Evolutionary conservation across 2,113 vertebrate genomes (phyloP), one percentile per base, ranked within the genome.

Genomic region (Neolamprologus sp.): DNA sequence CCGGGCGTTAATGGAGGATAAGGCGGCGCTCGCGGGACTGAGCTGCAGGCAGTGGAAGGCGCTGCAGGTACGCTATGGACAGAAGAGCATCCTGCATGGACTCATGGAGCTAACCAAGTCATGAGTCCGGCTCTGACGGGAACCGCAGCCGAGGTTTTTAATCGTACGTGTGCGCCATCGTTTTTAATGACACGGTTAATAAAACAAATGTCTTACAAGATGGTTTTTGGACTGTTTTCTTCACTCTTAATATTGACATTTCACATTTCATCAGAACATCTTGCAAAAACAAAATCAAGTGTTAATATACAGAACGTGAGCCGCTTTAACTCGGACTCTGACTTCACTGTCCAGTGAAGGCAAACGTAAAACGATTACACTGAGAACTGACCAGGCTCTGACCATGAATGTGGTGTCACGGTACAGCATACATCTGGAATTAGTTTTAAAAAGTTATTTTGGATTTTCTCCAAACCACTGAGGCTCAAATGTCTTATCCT

Each of bases 11-110:
- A 93, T 98, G 2, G 90, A 91, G 9, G 92, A 97, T 37, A 54
- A 92, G 23, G 95, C 86, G 4, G 92, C 81, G 3, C 94, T 96
- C 0, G 57, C 85, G 11, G 89, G 87, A 23, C 96, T 98, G 81
- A 96, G 93, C 83, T 89, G 83, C 68, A 95, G 98, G 80, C 97
- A 98, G 91, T 96, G 94, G 87, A 96, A 96, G 7, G 97, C 98
- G 0, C 91, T 99, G 90, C 97, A 99, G 0, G 98, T 99, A 40
- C 97, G 97, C 37, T 97, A 96, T 0, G 98, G 98, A 3, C 98
- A 99, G 95, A 99, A 98, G 83, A 96, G 79, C 90, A 98, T 99
- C 90, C 85, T 99, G 86, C 85, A 96, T 23, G 95, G 92, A 58
- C 78, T 99, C 47, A 85, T 98, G 16, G 94, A 97, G 83, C 92